Percentiles rank a stretch among this genome's conserved stretches.
phyloP scores from a whole-genome alignment of 2,797 vertebrate species.

The Dendrocincla fuliginosa region DNA sequence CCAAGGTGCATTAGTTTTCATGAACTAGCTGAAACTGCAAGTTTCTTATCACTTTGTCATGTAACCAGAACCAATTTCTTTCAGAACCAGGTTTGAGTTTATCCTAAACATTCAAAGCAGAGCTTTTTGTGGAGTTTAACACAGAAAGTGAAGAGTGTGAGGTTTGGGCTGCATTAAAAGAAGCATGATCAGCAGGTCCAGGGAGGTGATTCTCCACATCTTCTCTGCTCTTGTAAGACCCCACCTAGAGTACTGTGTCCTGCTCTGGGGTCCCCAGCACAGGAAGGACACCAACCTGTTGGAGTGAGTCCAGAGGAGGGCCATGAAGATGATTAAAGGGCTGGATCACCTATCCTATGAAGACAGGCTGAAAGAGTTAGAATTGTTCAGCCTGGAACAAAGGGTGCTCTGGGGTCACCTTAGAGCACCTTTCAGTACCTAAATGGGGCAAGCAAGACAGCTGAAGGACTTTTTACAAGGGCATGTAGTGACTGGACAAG shows the following conservation, averaged over 20 bases:
- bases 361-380: neutral
- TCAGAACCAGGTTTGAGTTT: neutral
- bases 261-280: neutral
- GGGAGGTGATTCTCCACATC: neutral
- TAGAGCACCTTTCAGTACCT: neutral
- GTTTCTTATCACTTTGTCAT: neutral
- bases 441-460: neutral
- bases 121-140: neutral
- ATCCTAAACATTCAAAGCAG: neutral
- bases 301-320: neutral
- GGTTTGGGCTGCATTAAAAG: neutral
- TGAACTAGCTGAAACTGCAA: neutral
- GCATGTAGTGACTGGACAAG: neutral
- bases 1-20: neutral
- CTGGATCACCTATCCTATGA: neutral
- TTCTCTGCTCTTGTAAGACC: accelerated
- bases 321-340: neutral
- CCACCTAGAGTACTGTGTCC: neutral
- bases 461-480: neutral
- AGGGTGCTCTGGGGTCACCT: neutral
- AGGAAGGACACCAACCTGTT: neutral
- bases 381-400: neutral
- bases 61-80: neutral
- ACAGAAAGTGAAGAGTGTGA: neutral
- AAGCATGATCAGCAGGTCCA: accelerated